Evolutionary conservation across 2,888 invertebrate genomes (phyloP).

Genomic region (Apantesis nais): DNA sequence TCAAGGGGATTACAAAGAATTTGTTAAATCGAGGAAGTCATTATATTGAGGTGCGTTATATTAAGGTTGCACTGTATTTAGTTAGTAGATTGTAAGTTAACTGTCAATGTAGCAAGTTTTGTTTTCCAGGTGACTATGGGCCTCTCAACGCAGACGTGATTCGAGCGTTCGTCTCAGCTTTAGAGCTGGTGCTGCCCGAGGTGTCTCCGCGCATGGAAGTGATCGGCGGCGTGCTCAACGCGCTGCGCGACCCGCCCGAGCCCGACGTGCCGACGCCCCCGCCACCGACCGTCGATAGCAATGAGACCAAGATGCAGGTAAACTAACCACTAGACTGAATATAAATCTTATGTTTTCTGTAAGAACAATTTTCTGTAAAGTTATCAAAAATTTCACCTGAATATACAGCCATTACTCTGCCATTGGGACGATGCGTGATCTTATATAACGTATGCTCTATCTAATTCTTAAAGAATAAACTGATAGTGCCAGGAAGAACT

Average conservation of each 20-base stretch:
- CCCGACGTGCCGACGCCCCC: constrained; percentile 52
- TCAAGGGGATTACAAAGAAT: too few species aligned
- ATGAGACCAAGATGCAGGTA: constrained; percentile 73
- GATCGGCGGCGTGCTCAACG: constrained; percentile 82
- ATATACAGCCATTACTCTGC: too few species aligned
- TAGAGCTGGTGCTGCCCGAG: constrained; percentile 74
- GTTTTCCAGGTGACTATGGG: constrained; percentile 72
- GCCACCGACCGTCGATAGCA: constrained; percentile 59
- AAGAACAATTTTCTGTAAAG: too few species aligned
- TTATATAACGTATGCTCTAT: too few species aligned
- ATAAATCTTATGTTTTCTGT: not conserved
- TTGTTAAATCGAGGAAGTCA: too few species aligned
- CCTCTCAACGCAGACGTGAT: constrained; percentile 70
- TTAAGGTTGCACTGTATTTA: too few species aligned
- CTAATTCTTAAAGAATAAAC: too few species aligned
- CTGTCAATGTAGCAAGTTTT: not conserved
- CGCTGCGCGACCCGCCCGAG: constrained; percentile 84
- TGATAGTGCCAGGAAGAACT: too few species aligned
- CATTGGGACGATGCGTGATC: too few species aligned
- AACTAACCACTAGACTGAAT: not conserved
- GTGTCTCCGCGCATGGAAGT: constrained; percentile 77
- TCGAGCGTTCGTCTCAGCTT: constrained; percentile 71
- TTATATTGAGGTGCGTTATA: too few species aligned
- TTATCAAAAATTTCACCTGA: too few species aligned
- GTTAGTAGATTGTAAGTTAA: too few species aligned